phyloP scores from a whole-genome alignment of 2,797 vertebrate genomes.

The Thunnus albacares region DNA sequence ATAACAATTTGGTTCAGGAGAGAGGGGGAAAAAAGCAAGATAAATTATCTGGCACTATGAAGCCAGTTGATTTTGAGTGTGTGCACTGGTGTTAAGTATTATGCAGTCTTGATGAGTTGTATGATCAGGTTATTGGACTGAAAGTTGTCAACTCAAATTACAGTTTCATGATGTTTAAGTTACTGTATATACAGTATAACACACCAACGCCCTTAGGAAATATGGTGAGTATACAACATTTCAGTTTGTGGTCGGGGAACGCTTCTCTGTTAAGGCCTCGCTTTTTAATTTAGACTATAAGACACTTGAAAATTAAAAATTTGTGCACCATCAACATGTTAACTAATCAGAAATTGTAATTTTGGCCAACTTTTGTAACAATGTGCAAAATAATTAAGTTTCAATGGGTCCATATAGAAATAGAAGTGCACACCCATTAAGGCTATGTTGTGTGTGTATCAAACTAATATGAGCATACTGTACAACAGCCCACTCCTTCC shows the following conservation, averaged over 20 bases:
- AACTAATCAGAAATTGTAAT: conserved; percentile 19
- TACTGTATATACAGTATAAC: not conserved
- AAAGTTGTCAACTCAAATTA: not conserved
- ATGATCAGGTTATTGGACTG: not conserved
- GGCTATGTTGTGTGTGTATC: conserved; percentile 6
- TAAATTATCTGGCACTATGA: not conserved
- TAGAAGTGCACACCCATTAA: conserved; percentile 8
- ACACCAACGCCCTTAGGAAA: not conserved
- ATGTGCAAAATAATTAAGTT: conserved; percentile 19
- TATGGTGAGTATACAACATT: not conserved
- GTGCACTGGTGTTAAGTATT: not conserved
- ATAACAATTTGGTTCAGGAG: not conserved
- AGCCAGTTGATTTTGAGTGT: not conserved
- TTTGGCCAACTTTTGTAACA: not conserved
- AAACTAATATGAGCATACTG: conserved; percentile 15
- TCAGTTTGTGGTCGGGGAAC: not conserved
- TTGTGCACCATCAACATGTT: conserved; percentile 12
- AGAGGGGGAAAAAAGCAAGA: not conserved
- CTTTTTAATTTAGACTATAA: conserved; percentile 6
- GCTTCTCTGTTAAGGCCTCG: not conserved
- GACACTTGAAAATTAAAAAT: not conserved
- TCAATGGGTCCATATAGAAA: conserved; percentile 10
- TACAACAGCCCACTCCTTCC: not conserved
- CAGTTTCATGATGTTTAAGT: not conserved
- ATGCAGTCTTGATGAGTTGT: not conserved